Evolutionary conservation across 2,888 invertebrate genomes (phyloP).

Genomic region (Drosophila paracracens): DNA sequence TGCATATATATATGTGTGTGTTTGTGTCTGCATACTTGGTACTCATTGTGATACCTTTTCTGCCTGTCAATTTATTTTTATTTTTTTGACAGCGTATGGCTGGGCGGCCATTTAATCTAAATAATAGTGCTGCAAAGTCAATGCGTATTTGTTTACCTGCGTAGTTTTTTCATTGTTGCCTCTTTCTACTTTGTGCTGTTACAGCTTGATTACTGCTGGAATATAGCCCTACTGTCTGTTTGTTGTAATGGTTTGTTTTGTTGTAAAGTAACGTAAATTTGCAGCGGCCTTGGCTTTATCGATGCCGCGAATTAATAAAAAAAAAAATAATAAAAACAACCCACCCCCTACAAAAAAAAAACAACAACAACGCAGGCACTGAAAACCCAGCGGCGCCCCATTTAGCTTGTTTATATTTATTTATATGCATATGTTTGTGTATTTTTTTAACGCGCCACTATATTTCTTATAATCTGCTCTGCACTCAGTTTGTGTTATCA

Average conservation of each 20-base stretch:
- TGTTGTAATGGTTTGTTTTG: conserved; percentile 4
- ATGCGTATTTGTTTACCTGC: conserved; percentile 41
- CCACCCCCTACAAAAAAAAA: conserved; percentile 9
- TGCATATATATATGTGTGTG: neutral
- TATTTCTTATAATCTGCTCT: conserved; percentile 26
- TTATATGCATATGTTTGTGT: conserved; percentile 44
- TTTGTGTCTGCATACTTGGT: neutral
- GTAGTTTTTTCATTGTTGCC: conserved; percentile 18
- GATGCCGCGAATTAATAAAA: conserved; percentile 38
- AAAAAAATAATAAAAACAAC: conserved; percentile 11
- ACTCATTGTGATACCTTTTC: neutral
- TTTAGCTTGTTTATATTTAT: conserved; percentile 44
- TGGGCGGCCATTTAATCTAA: conserved; percentile 41
- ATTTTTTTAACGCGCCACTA: conserved; percentile 26
- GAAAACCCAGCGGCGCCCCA: conserved; percentile 10
- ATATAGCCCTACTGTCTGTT: conserved; percentile 1
- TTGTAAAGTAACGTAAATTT: conserved; percentile 44
- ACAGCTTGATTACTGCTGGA: conserved; percentile 26
- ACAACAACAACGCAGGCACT: conserved; percentile 1
- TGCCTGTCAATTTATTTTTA: conserved; percentile 9
- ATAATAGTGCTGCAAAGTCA: conserved; percentile 38
- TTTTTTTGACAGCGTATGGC: conserved; percentile 41
- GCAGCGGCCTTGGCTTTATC: conserved; percentile 50
- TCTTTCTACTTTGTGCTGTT: conserved; percentile 26
- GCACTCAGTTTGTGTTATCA: conserved; percentile 46